phyloP scores from a whole-genome alignment of 2,113 vertebrate species.

The Pelodiscus sinensis region DNA sequence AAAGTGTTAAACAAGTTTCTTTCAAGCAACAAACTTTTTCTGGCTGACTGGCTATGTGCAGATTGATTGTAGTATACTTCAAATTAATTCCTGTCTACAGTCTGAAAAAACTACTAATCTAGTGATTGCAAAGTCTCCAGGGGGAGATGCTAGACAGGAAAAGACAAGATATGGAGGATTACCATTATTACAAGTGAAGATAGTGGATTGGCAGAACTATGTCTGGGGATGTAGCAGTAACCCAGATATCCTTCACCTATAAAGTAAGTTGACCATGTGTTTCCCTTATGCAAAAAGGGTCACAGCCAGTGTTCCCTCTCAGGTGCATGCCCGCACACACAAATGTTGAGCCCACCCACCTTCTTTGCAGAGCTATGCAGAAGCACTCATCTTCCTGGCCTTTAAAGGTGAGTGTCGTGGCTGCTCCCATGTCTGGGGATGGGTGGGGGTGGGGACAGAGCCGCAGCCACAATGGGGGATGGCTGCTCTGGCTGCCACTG shows the following conservation, averaged over 20 bases:
- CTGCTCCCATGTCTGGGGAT: too few species aligned
- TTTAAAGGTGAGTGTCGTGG: too few species aligned
- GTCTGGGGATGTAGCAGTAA: neutral
- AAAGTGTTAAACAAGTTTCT: neutral
- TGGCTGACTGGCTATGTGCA: neutral
- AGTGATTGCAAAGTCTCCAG: neutral
- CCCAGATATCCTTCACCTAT: neutral
- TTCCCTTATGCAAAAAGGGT: neutral
- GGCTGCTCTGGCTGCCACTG: too few species aligned
- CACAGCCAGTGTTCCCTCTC: neutral
- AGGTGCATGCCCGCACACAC: too few species aligned
- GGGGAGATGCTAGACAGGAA: neutral
- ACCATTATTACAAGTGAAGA: neutral
- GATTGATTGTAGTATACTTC: neutral
- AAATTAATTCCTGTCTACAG: neutral
- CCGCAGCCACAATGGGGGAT: too few species aligned
- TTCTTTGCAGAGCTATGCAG: too few species aligned
- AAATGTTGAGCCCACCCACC: too few species aligned
- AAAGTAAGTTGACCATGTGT: neutral
- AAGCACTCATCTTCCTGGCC: too few species aligned
- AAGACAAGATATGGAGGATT: neutral
- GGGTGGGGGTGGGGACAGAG: too few species aligned
- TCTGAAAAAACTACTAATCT: neutral
- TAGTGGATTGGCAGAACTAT: too few species aligned
- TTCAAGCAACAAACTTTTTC: neutral